A percentile compares a stretch with the other conserved stretches of the same genome.
phyloP scores from a whole-genome alignment of 2,113 vertebrate genomes.

The Megalops atlanticus region DNA sequence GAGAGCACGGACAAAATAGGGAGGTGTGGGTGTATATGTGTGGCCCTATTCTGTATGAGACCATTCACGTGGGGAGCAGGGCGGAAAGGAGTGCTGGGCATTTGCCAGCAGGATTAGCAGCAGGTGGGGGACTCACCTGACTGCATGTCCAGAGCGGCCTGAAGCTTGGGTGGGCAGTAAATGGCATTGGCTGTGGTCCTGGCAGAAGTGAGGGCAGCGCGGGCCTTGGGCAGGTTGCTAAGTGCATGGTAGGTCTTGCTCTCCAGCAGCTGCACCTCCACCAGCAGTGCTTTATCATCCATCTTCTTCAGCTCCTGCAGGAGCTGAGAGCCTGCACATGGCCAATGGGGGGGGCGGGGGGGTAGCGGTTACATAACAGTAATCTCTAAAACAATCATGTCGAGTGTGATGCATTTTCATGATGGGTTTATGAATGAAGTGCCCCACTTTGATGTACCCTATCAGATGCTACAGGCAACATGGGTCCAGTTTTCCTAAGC shows the following conservation, averaged over 20 bases:
- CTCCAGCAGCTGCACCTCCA: conserved; percentile 96
- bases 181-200: conserved; percentile 98
- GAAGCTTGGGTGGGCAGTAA: conserved; percentile 97
- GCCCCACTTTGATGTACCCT: too few species aligned
- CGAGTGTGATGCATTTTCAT: not conserved
- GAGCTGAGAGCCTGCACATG: conserved; percentile 84
- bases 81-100: too few species aligned
- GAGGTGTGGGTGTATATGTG: not conserved
- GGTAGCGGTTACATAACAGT: not conserved
- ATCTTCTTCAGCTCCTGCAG: conserved; percentile 97
- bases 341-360: not conserved
- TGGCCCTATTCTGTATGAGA: not conserved
- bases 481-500: too few species aligned
- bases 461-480: too few species aligned
- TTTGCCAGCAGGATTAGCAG: not conserved
- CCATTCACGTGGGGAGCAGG: not conserved
- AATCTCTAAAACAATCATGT: not conserved
- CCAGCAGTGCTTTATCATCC: conserved; percentile 98
- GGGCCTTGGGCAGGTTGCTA: conserved; percentile 96
- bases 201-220: conserved; percentile 96
- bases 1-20: too few species aligned
- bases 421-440: too few species aligned
- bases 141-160: conserved; percentile 98
- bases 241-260: conserved; percentile 98
- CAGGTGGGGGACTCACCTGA: conserved; percentile 75